phyloP scores from a whole-genome alignment of 2,888 invertebrate genomes.

The Synergus gifuensis region DNA sequence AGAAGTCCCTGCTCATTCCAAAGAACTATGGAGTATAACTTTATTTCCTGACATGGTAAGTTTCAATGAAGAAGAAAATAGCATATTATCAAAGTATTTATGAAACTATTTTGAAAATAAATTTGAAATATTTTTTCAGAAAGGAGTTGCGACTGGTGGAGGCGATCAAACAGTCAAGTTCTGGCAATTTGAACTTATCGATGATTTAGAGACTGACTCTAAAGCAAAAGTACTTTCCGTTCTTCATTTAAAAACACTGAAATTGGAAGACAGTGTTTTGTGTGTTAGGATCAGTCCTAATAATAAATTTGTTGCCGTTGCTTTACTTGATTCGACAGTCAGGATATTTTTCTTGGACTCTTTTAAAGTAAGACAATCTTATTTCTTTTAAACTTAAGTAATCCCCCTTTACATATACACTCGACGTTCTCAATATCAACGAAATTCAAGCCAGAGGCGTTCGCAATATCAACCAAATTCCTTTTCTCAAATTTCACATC shows the following conservation, averaged over 20 bases:
- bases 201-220: constrained; percentile 82
- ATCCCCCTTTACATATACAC: too few relatives aligned
- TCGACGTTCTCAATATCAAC: too few relatives aligned
- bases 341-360: constrained; percentile 97
- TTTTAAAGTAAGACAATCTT: constrained; percentile 85
- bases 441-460: too few relatives aligned
- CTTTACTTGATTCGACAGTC: constrained; percentile 94
- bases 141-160: constrained; percentile 91
- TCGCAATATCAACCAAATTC: too few relatives aligned
- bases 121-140: constrained; percentile 77
- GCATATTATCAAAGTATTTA: constrained; percentile 31
- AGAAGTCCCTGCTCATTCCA: constrained; percentile 90
- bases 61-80: not conserved
- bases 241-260: constrained; percentile 89
- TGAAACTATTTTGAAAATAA: constrained; percentile 34
- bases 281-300: constrained; percentile 91
- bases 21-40: constrained; percentile 89
- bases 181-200: constrained; percentile 94
- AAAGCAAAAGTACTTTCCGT: constrained; percentile 87
- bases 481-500: too few relatives aligned
- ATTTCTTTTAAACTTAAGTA: not conserved
- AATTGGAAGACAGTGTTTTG: constrained; percentile 92
- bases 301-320: constrained; percentile 92
- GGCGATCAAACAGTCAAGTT: constrained; percentile 94
- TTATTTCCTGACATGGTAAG: constrained; percentile 89